Evolutionary conservation across 1,140 invertebrate genomes (phyloP).

Genomic region (Tetramorium alpestre): DNA sequence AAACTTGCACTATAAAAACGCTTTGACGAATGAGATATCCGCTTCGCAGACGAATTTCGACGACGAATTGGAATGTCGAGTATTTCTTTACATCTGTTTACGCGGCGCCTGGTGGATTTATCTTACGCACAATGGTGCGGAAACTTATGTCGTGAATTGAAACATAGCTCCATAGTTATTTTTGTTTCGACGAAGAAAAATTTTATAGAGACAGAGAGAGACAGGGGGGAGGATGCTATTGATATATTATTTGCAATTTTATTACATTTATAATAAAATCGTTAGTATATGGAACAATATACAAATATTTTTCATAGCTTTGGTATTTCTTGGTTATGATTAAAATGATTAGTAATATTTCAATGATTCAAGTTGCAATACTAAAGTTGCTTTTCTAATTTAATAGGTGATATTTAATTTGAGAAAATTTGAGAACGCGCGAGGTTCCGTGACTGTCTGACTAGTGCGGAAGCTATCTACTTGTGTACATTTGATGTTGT

Average conservation of each 20-base stretch:
- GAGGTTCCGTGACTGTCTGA: slow-evolving; percentile 65
- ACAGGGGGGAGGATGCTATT: neutral
- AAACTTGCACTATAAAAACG: slow-evolving; percentile 41
- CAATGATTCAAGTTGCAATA: neutral
- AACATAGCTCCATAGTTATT: neutral
- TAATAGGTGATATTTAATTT: neutral
- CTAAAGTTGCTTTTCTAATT: neutral
- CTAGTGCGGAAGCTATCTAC: slow-evolving; percentile 75
- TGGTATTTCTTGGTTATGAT: neutral
- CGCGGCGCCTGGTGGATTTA: slow-evolving; percentile 31
- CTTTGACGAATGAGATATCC: slow-evolving; percentile 2
- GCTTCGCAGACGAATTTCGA: slow-evolving; percentile 30
- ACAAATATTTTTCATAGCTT: neutral
- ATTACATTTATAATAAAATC: neutral
- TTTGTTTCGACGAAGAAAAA: neutral
- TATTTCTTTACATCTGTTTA: slow-evolving; percentile 33
- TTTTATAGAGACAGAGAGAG: neutral
- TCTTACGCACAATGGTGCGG: neutral
- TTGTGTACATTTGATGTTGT: slow-evolving; percentile 37
- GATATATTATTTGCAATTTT: neutral
- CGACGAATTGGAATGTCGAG: neutral
- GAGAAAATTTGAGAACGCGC: neutral
- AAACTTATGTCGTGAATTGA: neutral
- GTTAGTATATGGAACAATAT: neutral
- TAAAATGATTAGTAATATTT: neutral